A percentile compares a stretch with the other conserved stretches of the same genome.
Evolutionary conservation across 2,113 vertebrate genomes (phyloP).

Genomic region (Chionis minor): DNA sequence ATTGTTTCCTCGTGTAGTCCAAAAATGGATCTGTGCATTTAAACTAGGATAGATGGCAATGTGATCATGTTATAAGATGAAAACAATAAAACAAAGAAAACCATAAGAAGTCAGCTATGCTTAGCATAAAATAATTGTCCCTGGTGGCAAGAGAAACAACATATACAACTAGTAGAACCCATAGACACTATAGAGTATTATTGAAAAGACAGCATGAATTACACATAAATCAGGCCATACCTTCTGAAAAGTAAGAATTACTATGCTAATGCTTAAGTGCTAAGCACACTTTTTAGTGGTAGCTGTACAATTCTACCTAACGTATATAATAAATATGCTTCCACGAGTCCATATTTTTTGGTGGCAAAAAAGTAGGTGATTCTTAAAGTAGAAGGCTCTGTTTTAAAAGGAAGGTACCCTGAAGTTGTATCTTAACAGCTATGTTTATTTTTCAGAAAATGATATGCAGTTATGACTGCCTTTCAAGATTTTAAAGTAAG

Average conservation of each 20-base stretch:
- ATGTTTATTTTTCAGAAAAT: not conserved
- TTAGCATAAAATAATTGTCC: not conserved
- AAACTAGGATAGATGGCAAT: not conserved
- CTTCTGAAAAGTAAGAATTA: not conserved
- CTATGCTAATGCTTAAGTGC: not conserved
- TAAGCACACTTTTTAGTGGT: not conserved
- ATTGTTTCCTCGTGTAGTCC: not conserved
- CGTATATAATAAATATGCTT: not conserved
- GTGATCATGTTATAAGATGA: not conserved
- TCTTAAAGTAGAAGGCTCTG: not conserved
- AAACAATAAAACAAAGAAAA: not conserved
- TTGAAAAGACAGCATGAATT: not conserved
- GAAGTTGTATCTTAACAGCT: not conserved
- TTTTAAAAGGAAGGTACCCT: not conserved
- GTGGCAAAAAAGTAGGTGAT: not conserved
- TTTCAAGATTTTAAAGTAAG: not conserved
- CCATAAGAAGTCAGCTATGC: not conserved
- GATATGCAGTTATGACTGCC: not conserved
- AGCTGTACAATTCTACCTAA: not conserved
- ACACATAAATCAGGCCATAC: not conserved
- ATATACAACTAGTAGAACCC: not conserved
- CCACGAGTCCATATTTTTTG: not conserved
- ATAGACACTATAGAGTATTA: not conserved
- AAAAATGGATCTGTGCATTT: not conserved
- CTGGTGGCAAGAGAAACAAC: not conserved